Evolutionary conservation across 1,140 invertebrate genomes (phyloP).

Genomic region (Gryon sp.): DNA sequence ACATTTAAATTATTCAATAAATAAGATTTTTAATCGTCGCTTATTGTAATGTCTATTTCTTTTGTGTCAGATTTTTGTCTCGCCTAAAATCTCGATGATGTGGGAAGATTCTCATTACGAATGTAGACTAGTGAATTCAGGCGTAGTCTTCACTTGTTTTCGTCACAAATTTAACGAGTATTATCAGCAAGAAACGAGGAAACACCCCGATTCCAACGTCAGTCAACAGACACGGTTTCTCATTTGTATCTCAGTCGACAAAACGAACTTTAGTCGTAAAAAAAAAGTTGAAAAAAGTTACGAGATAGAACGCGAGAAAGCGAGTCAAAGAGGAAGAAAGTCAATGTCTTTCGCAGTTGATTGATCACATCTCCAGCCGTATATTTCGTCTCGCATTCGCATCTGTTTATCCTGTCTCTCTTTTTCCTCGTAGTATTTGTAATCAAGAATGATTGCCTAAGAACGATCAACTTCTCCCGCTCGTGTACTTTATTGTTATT

Average conservation of each 20-base stretch:
- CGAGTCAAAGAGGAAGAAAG: slow-evolving; percentile 28
- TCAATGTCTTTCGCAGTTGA: slow-evolving; percentile 47
- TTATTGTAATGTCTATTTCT: slow-evolving; percentile 30
- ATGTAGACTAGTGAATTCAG: slow-evolving; percentile 25
- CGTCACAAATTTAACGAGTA: slow-evolving; percentile 36
- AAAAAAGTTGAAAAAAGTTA: slow-evolving; percentile 7
- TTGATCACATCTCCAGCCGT: slow-evolving; percentile 42
- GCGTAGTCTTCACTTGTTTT: slow-evolving; percentile 25
- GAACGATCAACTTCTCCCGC: slow-evolving; percentile 31
- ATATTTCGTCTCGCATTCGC: slow-evolving; percentile 19
- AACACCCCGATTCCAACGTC: slow-evolving; percentile 19
- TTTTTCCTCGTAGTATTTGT: slow-evolving; percentile 37
- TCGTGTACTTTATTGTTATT: slow-evolving; percentile 40
- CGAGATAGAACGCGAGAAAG: slow-evolving; percentile 2
- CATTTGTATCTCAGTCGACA: slow-evolving; percentile 49
- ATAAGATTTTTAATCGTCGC: not conserved
- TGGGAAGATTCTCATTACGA: slow-evolving; percentile 29
- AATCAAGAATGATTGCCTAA: slow-evolving; percentile 52
- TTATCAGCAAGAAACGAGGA: slow-evolving; percentile 20
- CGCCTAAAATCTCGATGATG: slow-evolving; percentile 41
- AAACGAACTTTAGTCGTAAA: slow-evolving; percentile 10
- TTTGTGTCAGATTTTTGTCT: slow-evolving; percentile 30
- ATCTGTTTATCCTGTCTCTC: slow-evolving; percentile 30
- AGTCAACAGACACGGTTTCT: slow-evolving; percentile 37
- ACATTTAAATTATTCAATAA: not conserved